Conservation (phyloP, 2,797 vertebrate species). For the Sylvilagus floridanus region DNA sequence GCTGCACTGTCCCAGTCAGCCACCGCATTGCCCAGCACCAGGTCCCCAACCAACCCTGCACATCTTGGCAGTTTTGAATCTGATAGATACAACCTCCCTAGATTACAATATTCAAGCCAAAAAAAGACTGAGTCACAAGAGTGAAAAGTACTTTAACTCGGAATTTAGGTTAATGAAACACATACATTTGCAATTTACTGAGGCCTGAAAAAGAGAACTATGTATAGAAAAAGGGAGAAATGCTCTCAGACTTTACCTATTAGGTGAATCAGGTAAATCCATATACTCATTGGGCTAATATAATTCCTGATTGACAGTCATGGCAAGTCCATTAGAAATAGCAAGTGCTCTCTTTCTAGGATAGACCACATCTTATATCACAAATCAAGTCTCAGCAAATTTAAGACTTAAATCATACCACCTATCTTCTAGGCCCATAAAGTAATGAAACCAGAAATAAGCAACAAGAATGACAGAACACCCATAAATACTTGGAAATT, state of each 20-base stretch:
- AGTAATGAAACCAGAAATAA: too few species aligned
- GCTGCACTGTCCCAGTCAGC: too few species aligned
- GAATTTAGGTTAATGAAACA: background rate
- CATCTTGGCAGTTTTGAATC: background rate
- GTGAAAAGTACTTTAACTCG: constrained; percentile 30
- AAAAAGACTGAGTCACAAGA: constrained; percentile 15
- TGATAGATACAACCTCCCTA: background rate
- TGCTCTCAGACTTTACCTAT: constrained; percentile 36
- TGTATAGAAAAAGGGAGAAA: constrained; percentile 28
- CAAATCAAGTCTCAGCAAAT: too few species aligned
- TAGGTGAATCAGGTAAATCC: constrained; percentile 39
- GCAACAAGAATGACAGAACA: too few species aligned
- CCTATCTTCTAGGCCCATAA: too few species aligned
- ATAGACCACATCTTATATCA: too few species aligned
- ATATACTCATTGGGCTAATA: constrained; percentile 35
- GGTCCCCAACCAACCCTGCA: too few species aligned
- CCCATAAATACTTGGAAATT: too few species aligned
- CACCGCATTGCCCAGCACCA: too few species aligned
- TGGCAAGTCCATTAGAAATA: constrained; percentile 33
- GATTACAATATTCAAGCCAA: background rate
- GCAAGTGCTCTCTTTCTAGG: constrained; percentile 25
- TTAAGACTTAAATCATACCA: too few species aligned
- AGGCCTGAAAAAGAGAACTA: constrained; percentile 20
- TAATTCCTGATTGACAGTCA: constrained; percentile 31
- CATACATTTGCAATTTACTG: constrained; percentile 22